These are phyloP conservation scores for Rhodeus uyekii DNA, from an alignment of 2,797 vertebrate species.

Conservation along the genomic window DNA sequence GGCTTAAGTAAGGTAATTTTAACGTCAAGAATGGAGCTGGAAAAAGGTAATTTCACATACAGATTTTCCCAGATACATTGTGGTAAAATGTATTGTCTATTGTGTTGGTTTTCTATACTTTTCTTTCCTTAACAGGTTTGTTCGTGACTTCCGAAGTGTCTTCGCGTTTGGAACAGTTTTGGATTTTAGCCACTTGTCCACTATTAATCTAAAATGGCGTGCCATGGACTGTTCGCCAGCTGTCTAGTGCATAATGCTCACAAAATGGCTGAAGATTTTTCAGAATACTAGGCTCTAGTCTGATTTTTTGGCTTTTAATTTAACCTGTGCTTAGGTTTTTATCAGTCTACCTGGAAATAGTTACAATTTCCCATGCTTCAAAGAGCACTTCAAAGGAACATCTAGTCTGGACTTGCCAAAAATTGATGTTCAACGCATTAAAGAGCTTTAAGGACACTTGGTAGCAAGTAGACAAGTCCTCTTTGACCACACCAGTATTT, in stretches of 20 bases:
- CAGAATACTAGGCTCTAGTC: background rate
- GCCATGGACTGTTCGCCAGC: background rate
- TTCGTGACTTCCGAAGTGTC: conserved; percentile 63
- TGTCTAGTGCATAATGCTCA: background rate
- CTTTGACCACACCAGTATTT: background rate
- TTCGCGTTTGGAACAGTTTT: conserved; percentile 8
- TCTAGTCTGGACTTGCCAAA: background rate
- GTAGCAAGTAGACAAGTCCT: background rate
- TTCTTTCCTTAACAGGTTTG: conserved; percentile 82
- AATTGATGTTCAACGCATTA: background rate
- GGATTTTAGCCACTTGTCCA: conserved; percentile 31
- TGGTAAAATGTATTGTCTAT: conserved; percentile 67
- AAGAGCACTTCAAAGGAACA: background rate
- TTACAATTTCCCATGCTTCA: background rate
- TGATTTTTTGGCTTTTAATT: background rate
- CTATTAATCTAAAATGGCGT: background rate
- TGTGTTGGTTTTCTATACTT: conserved; percentile 77
- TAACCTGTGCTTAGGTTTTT: background rate
- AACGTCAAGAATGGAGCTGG: background rate
- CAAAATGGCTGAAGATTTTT: background rate
- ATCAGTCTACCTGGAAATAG: background rate
- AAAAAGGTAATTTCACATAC: conserved; percentile 16
- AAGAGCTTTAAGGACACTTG: background rate
- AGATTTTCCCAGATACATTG: conserved; percentile 11
- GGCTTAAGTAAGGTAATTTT: background rate